These are phyloP conservation scores for Chiroxiphia lanceolata DNA, from an alignment of 2,797 vertebrate species.

Conservation along the genomic window DNA sequence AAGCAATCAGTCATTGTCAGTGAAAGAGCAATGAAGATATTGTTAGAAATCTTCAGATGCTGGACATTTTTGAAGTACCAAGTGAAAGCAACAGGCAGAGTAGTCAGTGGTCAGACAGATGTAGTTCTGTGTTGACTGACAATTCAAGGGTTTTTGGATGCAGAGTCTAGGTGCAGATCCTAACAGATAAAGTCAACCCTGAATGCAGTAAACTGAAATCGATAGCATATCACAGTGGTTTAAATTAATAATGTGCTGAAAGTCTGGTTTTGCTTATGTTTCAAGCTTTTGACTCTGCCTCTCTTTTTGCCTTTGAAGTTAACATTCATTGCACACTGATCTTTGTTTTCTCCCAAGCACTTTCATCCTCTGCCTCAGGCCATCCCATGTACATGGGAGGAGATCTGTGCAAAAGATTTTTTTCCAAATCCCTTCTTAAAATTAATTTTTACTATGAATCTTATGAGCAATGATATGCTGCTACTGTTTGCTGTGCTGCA, in stretches of 20 bases:
- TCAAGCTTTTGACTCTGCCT: constrained; percentile 4
- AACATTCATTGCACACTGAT: not conserved
- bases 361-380: constrained; percentile 32
- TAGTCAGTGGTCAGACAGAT: not conserved
- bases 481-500: not conserved
- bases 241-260: constrained; percentile 8
- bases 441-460: not conserved
- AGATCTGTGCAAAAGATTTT: constrained; percentile 7
- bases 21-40: not conserved
- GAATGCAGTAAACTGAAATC: not conserved
- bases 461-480: not conserved
- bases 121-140: not conserved
- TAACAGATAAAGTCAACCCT: not conserved
- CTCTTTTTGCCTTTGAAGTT: constrained; percentile 28
- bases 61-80: not conserved
- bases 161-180: not conserved
- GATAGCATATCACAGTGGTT: not conserved
- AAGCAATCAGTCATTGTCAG: not conserved
- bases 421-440: constrained; percentile 4
- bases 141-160: not conserved
- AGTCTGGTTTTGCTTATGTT: constrained; percentile 41
- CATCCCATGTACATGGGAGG: not conserved
- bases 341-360: constrained; percentile 9
- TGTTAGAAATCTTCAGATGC: not conserved
- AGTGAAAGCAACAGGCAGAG: not conserved